A percentile compares a stretch with the other conserved stretches of the same genome.
These are phyloP conservation scores for Hirtodrosophila cameraria DNA, from an alignment of 2,888 invertebrate species.

Conservation along the genomic window DNA sequence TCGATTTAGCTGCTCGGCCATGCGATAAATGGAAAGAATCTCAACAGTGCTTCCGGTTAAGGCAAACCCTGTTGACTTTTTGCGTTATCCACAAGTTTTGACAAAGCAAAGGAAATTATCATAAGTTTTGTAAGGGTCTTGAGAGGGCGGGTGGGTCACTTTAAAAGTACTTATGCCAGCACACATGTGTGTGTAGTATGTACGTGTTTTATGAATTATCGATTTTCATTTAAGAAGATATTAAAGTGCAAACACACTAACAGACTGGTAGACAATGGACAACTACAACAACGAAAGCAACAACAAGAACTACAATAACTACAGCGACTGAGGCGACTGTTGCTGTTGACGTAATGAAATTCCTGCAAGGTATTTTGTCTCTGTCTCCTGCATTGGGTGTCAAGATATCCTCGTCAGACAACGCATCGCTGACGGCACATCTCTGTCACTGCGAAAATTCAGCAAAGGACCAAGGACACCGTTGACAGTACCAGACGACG, in stretches of 20 bases:
- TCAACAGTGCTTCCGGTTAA: constrained; percentile 41
- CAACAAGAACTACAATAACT: no score
- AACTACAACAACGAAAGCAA: constrained; percentile 28
- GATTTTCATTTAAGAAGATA: constrained; percentile 67
- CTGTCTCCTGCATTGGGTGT: constrained; percentile 1
- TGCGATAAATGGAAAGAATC: constrained; percentile 49
- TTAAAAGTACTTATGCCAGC: constrained; percentile 54
- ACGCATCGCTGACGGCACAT: constrained; percentile 13
- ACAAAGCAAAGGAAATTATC: constrained; percentile 69
- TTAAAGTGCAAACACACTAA: constrained; percentile 35
- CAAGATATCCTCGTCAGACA: constrained; percentile 22
- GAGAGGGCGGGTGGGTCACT: constrained; percentile 28
- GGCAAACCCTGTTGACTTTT: constrained; percentile 34
- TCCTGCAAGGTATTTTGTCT: constrained; percentile 46
- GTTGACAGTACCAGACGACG: constrained; percentile 8
- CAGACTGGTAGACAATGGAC: constrained; percentile 28
- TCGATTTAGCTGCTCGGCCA: constrained; percentile 55
- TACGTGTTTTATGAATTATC: constrained; percentile 60
- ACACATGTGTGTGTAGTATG: constrained; percentile 14
- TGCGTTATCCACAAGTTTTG: constrained; percentile 59
- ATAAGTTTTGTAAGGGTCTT: constrained; percentile 52
- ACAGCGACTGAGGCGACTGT: constrained; percentile 7
- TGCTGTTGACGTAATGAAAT: constrained; percentile 57
- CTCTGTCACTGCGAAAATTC: constrained; percentile 24
- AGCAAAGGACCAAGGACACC: constrained; percentile 12